phyloP scores from a whole-genome alignment of 2,797 vertebrate species.

The Pseudopleuronectes americanus region DNA sequence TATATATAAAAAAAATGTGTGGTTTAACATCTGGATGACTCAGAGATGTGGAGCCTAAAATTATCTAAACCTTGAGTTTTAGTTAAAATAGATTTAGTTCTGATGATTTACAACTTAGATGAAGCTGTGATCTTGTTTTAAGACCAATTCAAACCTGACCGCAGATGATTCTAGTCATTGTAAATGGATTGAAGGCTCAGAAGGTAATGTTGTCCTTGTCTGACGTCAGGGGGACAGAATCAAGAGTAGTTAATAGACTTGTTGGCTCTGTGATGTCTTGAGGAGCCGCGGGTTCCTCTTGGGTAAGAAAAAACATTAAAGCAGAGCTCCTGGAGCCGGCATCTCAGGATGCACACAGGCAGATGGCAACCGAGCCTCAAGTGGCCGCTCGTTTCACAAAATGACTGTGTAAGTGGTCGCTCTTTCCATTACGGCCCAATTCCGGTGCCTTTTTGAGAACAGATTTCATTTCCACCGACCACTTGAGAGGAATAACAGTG shows the following conservation, averaged over 20 bases:
- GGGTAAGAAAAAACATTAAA: slow-evolving; percentile 29
- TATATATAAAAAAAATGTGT: no score
- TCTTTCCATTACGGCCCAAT: slow-evolving; percentile 39
- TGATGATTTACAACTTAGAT: no score
- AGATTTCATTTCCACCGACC: slow-evolving; percentile 49
- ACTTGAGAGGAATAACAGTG: slow-evolving; percentile 47
- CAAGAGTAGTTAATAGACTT: slow-evolving; percentile 8
- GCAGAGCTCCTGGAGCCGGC: slow-evolving; percentile 24
- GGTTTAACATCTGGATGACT: no score
- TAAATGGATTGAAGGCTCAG: not conserved
- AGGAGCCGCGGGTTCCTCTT: slow-evolving; percentile 13
- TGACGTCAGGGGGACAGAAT: not conserved
- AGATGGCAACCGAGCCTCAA: slow-evolving; percentile 18
- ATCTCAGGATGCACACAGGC: slow-evolving; percentile 20
- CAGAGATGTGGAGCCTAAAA: no score
- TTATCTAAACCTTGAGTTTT: no score
- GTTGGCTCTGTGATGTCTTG: slow-evolving; percentile 11
- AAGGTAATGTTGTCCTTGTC: not conserved
- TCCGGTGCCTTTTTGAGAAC: slow-evolving; percentile 20
- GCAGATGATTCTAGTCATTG: not conserved
- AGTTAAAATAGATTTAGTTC: no score
- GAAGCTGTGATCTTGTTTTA: no score
- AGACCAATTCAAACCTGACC: no score
- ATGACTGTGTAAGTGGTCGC: slow-evolving; percentile 4
- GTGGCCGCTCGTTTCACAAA: slow-evolving; percentile 20